phyloP scores from a whole-genome alignment of 2,888 invertebrate species.

The Chymomyza caudatula region DNA sequence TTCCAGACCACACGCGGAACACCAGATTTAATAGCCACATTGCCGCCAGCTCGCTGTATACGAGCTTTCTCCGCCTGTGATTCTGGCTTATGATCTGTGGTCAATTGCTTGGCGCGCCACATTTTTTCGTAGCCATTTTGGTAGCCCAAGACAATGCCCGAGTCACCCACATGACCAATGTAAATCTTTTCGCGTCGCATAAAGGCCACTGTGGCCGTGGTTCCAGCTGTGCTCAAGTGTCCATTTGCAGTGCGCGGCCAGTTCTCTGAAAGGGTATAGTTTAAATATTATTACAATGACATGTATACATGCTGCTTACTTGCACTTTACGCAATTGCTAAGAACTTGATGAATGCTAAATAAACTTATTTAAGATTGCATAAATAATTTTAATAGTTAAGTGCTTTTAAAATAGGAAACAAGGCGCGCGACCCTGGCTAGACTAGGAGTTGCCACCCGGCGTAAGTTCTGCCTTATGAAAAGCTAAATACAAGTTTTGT shows the following conservation, averaged over 20 bases:
- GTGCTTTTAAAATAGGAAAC: no score
- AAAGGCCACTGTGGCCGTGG: conserved; percentile 97
- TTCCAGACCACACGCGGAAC: conserved; percentile 99
- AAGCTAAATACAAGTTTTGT: background rate
- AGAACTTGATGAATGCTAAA: no score
- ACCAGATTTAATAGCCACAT: conserved; percentile 87
- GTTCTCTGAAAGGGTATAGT: conserved; percentile 82
- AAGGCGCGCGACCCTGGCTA: background rate
- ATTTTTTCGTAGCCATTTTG: conserved; percentile 84
- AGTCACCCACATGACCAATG: conserved; percentile 99
- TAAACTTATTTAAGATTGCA: no score
- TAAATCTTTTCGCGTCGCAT: conserved; percentile 96
- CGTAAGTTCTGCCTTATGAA: background rate
- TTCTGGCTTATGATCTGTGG: conserved; percentile 97
- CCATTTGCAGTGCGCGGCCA: conserved; percentile 99
- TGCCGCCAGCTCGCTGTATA: conserved; percentile 89
- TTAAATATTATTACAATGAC: background rate
- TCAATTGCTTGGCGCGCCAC: conserved; percentile 90
- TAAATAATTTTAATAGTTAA: no score
- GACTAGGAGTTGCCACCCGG: background rate
- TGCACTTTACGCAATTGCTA: no score
- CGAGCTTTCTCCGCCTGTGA: conserved; percentile 88
- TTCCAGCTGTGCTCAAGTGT: conserved; percentile 96
- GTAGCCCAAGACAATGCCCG: conserved; percentile 93
- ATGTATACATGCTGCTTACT: background rate